Base-by-base conservation (phyloP, 92 coral and sea anemone species). In the Epizoanthus scotinus region DNA sequence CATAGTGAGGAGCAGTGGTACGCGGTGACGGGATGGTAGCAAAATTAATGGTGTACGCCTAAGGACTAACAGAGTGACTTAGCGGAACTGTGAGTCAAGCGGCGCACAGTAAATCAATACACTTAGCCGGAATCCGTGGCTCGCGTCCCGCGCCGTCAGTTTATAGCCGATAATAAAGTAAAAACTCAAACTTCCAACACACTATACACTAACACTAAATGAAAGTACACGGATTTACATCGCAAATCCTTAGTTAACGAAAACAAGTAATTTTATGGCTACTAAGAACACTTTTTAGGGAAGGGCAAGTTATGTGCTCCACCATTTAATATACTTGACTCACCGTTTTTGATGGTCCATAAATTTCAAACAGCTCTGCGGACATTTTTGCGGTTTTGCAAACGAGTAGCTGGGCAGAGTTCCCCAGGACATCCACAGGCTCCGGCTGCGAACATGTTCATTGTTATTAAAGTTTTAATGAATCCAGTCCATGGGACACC, bases 401-500 rank as follows among this genome's bases (percentile, higher is more conserved):
- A 67, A 36, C 27, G 12, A 10, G 31, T 15, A 57, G 40, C 34
- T 49, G 40, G 9, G 15, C 34, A 34, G 25, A 24, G 6, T 25
- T 36, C 4, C 18, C 65, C 80, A 74, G 38, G 55, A 54, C 31
- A 26, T 50, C 66, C 38, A 28, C 53, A 59, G 59, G 5, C 27
- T 75, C 68, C 36, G 38, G 68, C 81, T 75, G 81, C 22, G 81
- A 58, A 18, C 31, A 8, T 67, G 26, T 34, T 58, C 67, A 75
- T 15, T 58, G 47, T 75, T 59, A 24, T 40, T 21, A 75, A n/a
- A 75, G 69, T 75, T 29, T 74, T 58, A 27, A 55, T 67, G 81
- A 75, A 60, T 31, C 56, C 81, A 66, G 68, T 57, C 54, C 81
- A 36, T 59, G 53, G 81, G 81, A 22, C 20, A 75, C 57, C 81